phyloP scores from a whole-genome alignment of 2,888 invertebrate species.

The Sympetrum striolatum region DNA sequence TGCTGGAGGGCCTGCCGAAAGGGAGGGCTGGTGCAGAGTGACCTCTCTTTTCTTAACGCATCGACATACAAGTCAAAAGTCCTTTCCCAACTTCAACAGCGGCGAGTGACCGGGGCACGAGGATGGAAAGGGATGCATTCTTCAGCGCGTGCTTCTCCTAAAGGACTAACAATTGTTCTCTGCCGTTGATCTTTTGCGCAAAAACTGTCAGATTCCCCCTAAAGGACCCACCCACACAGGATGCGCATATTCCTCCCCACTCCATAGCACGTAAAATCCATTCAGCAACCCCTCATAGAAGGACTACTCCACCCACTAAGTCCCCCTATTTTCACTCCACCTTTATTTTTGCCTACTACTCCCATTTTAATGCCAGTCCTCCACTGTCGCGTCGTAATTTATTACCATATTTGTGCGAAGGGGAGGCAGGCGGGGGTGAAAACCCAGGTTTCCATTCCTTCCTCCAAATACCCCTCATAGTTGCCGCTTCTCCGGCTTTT shows the following conservation, averaged over 20 bases:
- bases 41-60: neutral
- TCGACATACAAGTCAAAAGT: neutral
- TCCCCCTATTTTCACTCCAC: neutral
- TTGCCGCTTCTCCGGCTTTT: neutral
- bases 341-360: neutral
- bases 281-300: neutral
- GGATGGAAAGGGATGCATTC: neutral
- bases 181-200: slow-evolving; percentile 21
- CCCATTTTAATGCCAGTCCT: neutral
- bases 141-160: slow-evolving; percentile 9
- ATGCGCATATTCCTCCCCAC: neutral
- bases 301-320: neutral
- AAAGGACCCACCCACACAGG: neutral
- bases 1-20: neutral
- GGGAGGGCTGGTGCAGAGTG: neutral
- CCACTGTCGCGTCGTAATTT: neutral
- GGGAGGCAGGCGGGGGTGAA: neutral
- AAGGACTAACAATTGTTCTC: slow-evolving; percentile 1
- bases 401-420: slow-evolving; percentile 30
- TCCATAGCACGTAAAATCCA: neutral
- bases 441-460: neutral
- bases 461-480: neutral
- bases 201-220: slow-evolving; percentile 16
- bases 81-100: neutral
- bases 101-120: neutral